Conservation (phyloP, 2,888 invertebrate species). For the Drosophila paramelanica region DNA sequence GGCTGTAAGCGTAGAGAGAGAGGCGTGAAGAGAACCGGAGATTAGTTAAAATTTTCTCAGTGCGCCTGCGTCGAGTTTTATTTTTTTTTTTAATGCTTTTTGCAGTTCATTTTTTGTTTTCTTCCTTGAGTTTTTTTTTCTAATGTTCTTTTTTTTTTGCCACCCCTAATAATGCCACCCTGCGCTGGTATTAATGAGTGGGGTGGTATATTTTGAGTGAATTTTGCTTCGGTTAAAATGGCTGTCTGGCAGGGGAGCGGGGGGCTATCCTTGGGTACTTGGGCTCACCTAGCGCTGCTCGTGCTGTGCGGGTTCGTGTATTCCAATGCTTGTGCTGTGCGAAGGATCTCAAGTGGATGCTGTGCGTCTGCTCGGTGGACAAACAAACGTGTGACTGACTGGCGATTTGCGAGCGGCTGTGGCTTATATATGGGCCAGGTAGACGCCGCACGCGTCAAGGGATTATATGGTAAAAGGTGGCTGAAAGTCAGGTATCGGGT, state of each 20-base stretch:
- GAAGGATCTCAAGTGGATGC: slow-evolving; percentile 9
- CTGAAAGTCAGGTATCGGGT: slow-evolving; percentile 68
- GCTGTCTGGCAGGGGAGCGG: slow-evolving; percentile 10
- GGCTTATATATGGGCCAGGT: slow-evolving; percentile 62
- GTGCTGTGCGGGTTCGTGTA: slow-evolving; percentile 19
- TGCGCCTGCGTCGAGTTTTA: slow-evolving; percentile 79
- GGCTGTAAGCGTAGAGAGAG: slow-evolving; percentile 47
- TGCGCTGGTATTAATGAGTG: not conserved
- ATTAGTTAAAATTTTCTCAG: slow-evolving; percentile 15
- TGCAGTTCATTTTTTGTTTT: slow-evolving; percentile 39
- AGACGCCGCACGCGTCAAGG: slow-evolving; percentile 68
- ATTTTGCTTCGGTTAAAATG: slow-evolving; percentile 56
- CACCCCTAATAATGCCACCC: slow-evolving; percentile 70
- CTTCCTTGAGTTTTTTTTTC: slow-evolving; percentile 20
- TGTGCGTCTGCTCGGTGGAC: slow-evolving; percentile 47
- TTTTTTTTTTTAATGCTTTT: slow-evolving; percentile 44
- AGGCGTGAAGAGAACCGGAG: slow-evolving; percentile 6
- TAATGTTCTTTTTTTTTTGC: slow-evolving; percentile 59
- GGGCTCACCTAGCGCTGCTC: slow-evolving; percentile 48
- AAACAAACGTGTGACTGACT: slow-evolving; percentile 60
- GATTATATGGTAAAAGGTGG: slow-evolving; percentile 66
- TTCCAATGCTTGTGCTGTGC: slow-evolving; percentile 49
- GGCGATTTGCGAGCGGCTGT: slow-evolving; percentile 30
- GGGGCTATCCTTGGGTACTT: slow-evolving; percentile 20
- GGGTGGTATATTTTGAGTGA: slow-evolving; percentile 68